Evolutionary conservation across 2,888 invertebrate genomes (phyloP), one percentile per base, ranked within the genome.

Genomic region (Pseudococcus jackbeardsleyi): DNA sequence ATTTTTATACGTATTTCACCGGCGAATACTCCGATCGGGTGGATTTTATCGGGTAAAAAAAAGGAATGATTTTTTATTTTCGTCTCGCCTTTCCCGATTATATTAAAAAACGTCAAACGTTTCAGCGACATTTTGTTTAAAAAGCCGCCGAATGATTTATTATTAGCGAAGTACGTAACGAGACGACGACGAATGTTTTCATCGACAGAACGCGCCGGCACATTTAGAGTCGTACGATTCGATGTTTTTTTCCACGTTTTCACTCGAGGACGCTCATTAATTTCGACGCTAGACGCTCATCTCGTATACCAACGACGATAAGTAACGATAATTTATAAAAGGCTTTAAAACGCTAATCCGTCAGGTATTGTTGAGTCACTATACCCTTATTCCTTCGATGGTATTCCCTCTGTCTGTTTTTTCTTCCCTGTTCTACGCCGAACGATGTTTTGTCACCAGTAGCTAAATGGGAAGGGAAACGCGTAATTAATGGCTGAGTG

Each of bases 311-410:
- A 17, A 59, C 59, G 79, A 79, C 68, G 79, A 79, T 79, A 79
- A 79, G 79, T 79, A 79, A 42, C 79, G 79, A 79, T 79, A 79
- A 79, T 79, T 79, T 79, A 79, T 79, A 79, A 79, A 79, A 39
- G 79, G 79, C 79, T 79, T 42, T 42, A 79, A 42, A 39, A 39
- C 79, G 79, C 42, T 42, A 79, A 42, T 42, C 79, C 79, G 79
- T 79, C 79, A 42, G 79, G 42, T 79, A 79, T 79, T 79, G 42
- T 79, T 79, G 79, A 39, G 68, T 33, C 33, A 72, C 12, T 33
- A 33, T 64, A 22, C 64, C 22, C 22, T 22, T 19, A 6, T 22
- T 33, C 22, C 9, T 6, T 22, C 33, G 12, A 72, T 11, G 68
- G 68, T 72, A 59, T 59, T 59, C 19, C 19, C 19, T 59, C 8